A percentile compares a stretch with the other conserved stretches of the same genome.
phyloP scores from a whole-genome alignment of 2,797 vertebrate species.

The Ctenosaura bakeri region DNA sequence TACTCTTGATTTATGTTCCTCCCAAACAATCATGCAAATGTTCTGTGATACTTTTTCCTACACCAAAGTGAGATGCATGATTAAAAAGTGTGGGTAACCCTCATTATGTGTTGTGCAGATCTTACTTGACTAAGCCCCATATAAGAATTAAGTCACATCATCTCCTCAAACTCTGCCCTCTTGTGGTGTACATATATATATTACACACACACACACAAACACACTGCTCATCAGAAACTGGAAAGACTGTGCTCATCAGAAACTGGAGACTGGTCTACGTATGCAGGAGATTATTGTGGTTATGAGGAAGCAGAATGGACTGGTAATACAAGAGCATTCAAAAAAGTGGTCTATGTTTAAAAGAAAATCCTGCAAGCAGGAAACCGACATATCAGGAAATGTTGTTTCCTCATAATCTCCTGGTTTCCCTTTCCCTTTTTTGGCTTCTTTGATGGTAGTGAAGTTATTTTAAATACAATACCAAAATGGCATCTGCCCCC shows the following conservation, averaged over 20 bases:
- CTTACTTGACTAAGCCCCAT: neutral
- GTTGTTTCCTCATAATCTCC: neutral
- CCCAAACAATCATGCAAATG: neutral
- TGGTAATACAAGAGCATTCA: neutral
- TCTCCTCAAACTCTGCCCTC: conserved; percentile 34
- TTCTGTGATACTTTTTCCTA: neutral
- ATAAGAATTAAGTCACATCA: neutral
- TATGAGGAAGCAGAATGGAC: neutral
- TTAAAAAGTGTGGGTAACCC: neutral
- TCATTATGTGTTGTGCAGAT: neutral
- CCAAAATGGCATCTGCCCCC: neutral
- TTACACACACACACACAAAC: too few species aligned
- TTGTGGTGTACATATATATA: neutral
- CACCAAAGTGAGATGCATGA: neutral
- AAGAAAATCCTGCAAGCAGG: neutral
- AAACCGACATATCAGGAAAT: neutral
- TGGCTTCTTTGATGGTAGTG: neutral
- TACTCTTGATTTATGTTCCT: neutral
- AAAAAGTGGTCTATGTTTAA: neutral
- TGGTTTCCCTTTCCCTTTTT: neutral
- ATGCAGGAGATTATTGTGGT: neutral
- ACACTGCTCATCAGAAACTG: neutral
- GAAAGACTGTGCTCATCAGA: neutral
- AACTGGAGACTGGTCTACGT: neutral
- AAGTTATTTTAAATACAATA: neutral